Percentiles rank a stretch among this genome's conserved stretches.
These are phyloP conservation scores for Diadophis punctatus DNA, from an alignment of 2,113 vertebrate species.

Conservation along the genomic window DNA sequence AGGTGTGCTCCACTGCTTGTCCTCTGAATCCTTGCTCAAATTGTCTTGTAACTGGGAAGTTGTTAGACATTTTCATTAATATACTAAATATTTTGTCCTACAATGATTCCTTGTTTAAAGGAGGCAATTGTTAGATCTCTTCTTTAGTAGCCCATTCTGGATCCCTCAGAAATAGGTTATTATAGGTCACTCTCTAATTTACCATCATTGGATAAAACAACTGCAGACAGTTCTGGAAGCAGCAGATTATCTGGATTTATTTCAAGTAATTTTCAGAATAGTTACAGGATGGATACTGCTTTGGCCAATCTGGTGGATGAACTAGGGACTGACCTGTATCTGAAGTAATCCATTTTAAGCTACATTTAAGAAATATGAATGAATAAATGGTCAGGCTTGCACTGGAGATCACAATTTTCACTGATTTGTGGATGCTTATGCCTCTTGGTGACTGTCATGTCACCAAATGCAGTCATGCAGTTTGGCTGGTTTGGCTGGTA, in stretches of 20 bases:
- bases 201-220: background rate
- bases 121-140: background rate
- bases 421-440: background rate
- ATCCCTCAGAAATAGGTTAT: background rate
- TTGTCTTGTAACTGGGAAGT: background rate
- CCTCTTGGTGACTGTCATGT: background rate
- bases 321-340: background rate
- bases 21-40: background rate
- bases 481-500: background rate
- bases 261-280: background rate
- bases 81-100: background rate
- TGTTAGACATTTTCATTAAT: background rate
- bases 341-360: background rate
- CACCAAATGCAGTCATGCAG: background rate
- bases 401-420: background rate
- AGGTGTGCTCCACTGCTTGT: background rate
- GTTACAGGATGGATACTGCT: background rate
- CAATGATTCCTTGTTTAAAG: background rate
- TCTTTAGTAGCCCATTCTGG: background rate
- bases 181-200: background rate
- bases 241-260: background rate
- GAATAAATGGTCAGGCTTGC: background rate
- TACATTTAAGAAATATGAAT: background rate
- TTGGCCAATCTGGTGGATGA: background rate
- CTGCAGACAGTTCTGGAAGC: background rate